phyloP scores from a whole-genome alignment of 2,888 invertebrate genomes.

The Leptinotarsa rubiginosa region DNA sequence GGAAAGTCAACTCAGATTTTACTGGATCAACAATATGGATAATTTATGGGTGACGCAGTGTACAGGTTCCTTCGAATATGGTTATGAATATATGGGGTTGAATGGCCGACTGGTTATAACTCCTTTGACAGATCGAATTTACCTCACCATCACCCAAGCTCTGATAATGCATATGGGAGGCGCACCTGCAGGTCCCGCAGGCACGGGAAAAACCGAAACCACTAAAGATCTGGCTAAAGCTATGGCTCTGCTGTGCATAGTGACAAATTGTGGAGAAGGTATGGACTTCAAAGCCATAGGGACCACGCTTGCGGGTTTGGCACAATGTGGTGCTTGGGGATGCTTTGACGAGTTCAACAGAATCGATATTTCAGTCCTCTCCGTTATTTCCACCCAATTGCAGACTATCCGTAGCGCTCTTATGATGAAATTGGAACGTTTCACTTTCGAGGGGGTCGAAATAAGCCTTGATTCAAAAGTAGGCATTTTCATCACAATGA shows the following conservation, averaged over 20 bases:
- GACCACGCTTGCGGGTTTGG: slow-evolving; percentile 80
- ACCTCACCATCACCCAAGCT: slow-evolving; percentile 93
- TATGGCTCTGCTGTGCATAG: slow-evolving; percentile 83
- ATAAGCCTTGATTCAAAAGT: slow-evolving; percentile 86
- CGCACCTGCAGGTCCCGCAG: slow-evolving; percentile 88
- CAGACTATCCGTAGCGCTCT: slow-evolving; percentile 90
- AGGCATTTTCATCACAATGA: slow-evolving; percentile 96
- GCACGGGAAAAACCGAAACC: slow-evolving; percentile 93
- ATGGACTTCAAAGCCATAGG: slow-evolving; percentile 91
- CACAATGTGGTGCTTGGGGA: slow-evolving; percentile 94
- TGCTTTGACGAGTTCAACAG: slow-evolving; percentile 96
- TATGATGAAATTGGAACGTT: slow-evolving; percentile 78
- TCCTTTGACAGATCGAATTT: slow-evolving; percentile 91
- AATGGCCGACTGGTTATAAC: slow-evolving; percentile 93
- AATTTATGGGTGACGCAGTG: slow-evolving; percentile 87
- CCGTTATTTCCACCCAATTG: slow-evolving; percentile 92
- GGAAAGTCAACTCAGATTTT: slow-evolving; percentile 94
- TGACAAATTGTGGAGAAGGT: slow-evolving; percentile 93
- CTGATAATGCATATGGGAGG: slow-evolving; percentile 92
- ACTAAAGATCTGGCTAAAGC: slow-evolving; percentile 93
- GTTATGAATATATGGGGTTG: slow-evolving; percentile 95
- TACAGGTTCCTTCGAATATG: slow-evolving; percentile 88
- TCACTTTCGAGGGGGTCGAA: slow-evolving; percentile 76
- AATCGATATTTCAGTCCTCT: slow-evolving; percentile 91
- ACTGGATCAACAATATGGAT: slow-evolving; percentile 87